A percentile compares a stretch with the other conserved stretches of the same genome.
Conservation (phyloP, 2,888 invertebrate species). For the Hydraecia micacea region DNA sequence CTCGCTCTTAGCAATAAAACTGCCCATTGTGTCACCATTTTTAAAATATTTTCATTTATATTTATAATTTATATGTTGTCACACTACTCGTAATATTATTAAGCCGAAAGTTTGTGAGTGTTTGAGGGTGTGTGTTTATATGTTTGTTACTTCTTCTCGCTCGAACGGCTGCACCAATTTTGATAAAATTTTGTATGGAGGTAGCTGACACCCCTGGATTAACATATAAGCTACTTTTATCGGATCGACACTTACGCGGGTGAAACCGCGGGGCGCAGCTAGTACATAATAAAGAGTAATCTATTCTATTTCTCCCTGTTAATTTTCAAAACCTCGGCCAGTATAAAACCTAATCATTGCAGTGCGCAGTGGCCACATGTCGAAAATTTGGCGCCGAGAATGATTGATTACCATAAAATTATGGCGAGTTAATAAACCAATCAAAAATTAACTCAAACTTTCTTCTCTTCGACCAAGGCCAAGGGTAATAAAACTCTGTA, state of each 20-base stretch:
- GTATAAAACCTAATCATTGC: background rate
- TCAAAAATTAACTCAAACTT: constrained; percentile 6
- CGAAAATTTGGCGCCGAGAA: too few relatives aligned
- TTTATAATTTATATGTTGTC: background rate
- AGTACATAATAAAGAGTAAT: background rate
- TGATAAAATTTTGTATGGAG: too few relatives aligned
- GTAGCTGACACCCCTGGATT: too few relatives aligned
- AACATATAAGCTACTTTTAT: too few relatives aligned
- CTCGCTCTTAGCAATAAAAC: too few relatives aligned
- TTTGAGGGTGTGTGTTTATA: too few relatives aligned
- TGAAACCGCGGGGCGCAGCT: too few relatives aligned
- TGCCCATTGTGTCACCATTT: background rate
- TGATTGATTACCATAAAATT: background rate
- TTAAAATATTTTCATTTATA: background rate
- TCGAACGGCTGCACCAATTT: too few relatives aligned
- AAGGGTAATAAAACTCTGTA: background rate
- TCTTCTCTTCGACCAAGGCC: background rate
- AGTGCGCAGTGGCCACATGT: background rate
- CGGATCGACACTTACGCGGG: too few relatives aligned
- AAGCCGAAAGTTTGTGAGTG: too few relatives aligned
- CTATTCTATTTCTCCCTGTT: background rate
- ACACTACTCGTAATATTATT: too few relatives aligned
- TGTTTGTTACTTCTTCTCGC: too few relatives aligned
- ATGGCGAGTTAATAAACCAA: background rate
- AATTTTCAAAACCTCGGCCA: background rate